phyloP scores from a whole-genome alignment of 2,888 invertebrate genomes.

The Drosophila affinis region DNA sequence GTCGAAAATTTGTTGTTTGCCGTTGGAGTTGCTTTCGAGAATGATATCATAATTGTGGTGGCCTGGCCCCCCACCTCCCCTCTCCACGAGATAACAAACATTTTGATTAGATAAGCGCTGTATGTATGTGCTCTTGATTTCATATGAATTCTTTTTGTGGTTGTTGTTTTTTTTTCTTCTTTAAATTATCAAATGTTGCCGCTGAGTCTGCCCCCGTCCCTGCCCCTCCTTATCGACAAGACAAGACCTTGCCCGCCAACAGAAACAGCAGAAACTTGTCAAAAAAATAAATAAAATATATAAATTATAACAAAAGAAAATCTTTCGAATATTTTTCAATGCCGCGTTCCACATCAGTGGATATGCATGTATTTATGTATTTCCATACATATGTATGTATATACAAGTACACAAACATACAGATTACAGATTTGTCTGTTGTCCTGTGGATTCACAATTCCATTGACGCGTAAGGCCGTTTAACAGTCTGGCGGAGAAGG shows the following conservation, averaged over 20 bases:
- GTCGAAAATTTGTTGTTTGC: conserved; percentile 54
- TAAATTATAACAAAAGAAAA: conserved; percentile 25
- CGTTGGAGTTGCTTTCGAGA: conserved; percentile 31
- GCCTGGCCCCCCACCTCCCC: neutral
- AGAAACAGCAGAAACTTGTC: conserved; percentile 32
- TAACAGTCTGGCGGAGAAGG: conserved; percentile 66
- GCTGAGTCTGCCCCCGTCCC: conserved; percentile 1
- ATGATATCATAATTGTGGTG: conserved; percentile 69
- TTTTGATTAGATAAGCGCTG: conserved; percentile 64
- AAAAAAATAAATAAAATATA: conserved; percentile 23
- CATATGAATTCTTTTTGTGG: conserved; percentile 8
- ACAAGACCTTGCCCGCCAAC: conserved; percentile 38
- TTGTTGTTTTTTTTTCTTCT: conserved; percentile 40
- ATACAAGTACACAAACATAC: too few relatives aligned
- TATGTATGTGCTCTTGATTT: conserved; percentile 16
- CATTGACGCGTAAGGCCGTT: conserved; percentile 73
- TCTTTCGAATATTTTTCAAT: conserved; percentile 21
- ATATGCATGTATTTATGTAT: conserved; percentile 2
- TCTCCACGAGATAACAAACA: conserved; percentile 65
- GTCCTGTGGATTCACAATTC: conserved; percentile 17
- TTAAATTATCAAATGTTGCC: conserved; percentile 54
- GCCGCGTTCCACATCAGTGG: conserved; percentile 13
- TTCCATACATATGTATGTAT: neutral
- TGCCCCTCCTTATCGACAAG: conserved; percentile 17
- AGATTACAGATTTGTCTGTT: conserved; percentile 5